phyloP scores from a whole-genome alignment of 1,140 invertebrate genomes.

The Chelonus insularis region DNA sequence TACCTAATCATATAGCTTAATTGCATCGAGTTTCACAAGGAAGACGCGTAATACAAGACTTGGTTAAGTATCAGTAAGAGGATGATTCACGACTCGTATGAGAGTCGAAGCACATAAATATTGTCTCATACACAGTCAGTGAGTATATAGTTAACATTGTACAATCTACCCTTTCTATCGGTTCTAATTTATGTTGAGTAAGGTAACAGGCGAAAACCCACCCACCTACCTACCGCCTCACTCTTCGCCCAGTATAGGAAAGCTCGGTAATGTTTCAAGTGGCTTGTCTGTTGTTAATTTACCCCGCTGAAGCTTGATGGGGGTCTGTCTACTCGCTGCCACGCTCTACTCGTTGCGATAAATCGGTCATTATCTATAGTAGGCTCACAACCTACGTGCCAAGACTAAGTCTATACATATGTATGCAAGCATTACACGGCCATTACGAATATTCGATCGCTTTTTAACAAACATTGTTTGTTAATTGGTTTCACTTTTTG shows the following conservation, averaged over 20 bases:
- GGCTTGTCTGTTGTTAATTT: conserved; percentile 60
- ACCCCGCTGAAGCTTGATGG: conserved; percentile 51
- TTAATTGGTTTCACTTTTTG: conserved; percentile 21
- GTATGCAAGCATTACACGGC: conserved; percentile 20
- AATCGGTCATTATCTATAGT: conserved; percentile 51
- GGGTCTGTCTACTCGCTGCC: conserved; percentile 48
- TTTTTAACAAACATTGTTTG: conserved; percentile 21
- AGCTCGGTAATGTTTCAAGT: conserved; percentile 59
- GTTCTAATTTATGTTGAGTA: conserved; percentile 59
- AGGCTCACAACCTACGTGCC: conserved; percentile 21
- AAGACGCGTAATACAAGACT: not conserved
- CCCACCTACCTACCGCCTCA: conserved; percentile 7
- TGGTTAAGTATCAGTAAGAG: conserved; percentile 25
- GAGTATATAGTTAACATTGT: conserved; percentile 53
- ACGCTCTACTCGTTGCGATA: conserved; percentile 49
- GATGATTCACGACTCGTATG: conserved; percentile 20
- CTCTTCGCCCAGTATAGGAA: conserved; percentile 38
- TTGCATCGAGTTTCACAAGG: conserved; percentile 3
- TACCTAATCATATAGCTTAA: too few relatives aligned
- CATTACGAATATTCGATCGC: conserved; percentile 30
- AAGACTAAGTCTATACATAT: conserved; percentile 14
- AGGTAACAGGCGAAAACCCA: conserved; percentile 44
- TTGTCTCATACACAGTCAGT: conserved; percentile 30
- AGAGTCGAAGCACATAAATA: conserved; percentile 25
- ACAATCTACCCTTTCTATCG: conserved; percentile 60